Evolutionary conservation across 2,797 vertebrate genomes (phyloP), one percentile per base, ranked within the genome.

Genomic region (Anolis apletophallus): DNA sequence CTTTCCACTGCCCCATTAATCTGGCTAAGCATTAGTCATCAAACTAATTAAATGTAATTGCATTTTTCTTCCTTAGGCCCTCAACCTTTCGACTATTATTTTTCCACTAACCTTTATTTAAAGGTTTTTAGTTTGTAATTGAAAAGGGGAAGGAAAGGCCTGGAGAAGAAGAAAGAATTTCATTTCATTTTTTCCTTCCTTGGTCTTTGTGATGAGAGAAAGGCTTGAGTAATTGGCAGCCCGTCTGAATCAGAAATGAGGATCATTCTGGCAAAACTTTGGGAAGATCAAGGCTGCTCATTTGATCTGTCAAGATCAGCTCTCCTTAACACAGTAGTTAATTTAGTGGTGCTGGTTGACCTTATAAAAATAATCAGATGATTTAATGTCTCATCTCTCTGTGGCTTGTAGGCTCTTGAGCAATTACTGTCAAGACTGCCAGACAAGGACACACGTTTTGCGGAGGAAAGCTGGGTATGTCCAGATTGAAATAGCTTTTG

Each of bases 1-100:
- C 75, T 91, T 85, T 80, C 89, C 77, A 67, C 0, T 14, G 50
- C 75, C 78, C 57, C 13, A 73, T 89, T 94, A 91, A 89, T 93
- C 85, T 88, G 89, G 59, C 52, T 80, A 84, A 64, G 36, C 3
- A 77, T 85, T 81, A 75, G 21, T 91, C 81, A 91, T 92, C 88
- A 93, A 91, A 86, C 34, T 88, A 91, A 91, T 81, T 73, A 87
- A 90, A 72, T 57, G 79, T 88, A 93, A 92, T 91, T 83, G 34
- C 7, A 73, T 86, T 93, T 86, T 87, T 64, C 54, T 67, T 32
- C 69, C 91, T 85, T 74, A 54, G 90, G 19, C 36, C 12, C 14
- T 13, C 59, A 89, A 87, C 29, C 13, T 67, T n/a, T 50, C 34
- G 11, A 34, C 5, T 57, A 67, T 91, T 91, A 92, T 90, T 89